These are phyloP conservation scores for Meriones unguiculatus DNA, from an alignment of 2,113 vertebrate genomes.

Conservation along the genomic window DNA sequence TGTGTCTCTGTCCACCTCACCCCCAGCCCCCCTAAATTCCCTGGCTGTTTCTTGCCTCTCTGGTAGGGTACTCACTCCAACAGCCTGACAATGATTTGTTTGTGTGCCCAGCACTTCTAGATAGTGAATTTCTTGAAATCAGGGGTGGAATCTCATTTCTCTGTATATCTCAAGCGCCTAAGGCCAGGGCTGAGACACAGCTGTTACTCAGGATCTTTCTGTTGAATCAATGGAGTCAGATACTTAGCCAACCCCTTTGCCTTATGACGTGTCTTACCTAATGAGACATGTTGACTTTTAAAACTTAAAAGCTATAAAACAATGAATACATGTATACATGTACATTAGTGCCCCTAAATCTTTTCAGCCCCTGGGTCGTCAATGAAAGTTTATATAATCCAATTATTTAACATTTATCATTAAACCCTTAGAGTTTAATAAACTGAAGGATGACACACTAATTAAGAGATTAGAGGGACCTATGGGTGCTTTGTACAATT, in stretches of 20 bases:
- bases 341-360: conserved; percentile 2
- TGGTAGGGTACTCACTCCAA: neutral
- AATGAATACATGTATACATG: neutral
- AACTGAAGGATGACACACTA: neutral
- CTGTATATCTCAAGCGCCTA: neutral
- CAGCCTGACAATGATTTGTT: neutral
- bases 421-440: conserved; percentile 29
- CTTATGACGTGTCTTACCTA: neutral
- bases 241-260: neutral
- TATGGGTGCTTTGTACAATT: neutral
- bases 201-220: neutral
- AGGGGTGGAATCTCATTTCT: neutral
- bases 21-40: neutral
- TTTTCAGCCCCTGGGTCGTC: neutral
- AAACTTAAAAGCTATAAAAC: neutral
- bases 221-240: conserved; percentile 21
- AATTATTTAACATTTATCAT: neutral
- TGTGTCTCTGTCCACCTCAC: neutral
- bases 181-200: neutral
- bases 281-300: neutral
- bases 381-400: conserved; percentile 13
- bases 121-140: neutral
- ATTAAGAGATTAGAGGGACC: neutral
- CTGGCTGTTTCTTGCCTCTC: neutral
- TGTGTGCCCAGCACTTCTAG: neutral